Percentiles rank a stretch among this genome's conserved stretches.
phyloP scores from a whole-genome alignment of 2,888 invertebrate species.

The Lobophora halterata region DNA sequence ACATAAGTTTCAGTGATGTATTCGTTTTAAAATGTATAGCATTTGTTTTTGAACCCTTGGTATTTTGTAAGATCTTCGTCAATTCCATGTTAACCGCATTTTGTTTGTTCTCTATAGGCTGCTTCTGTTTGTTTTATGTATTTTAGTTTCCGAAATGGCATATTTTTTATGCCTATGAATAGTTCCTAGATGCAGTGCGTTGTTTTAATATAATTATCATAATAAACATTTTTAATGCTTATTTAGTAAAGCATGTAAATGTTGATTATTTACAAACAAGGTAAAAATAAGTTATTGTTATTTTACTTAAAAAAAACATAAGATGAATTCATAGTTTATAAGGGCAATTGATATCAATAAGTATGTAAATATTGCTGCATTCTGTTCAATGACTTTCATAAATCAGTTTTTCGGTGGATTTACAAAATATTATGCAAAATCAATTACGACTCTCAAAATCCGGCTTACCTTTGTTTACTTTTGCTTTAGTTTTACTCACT shows the following conservation, averaged over 20 bases:
- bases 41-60: slow-evolving; percentile 10
- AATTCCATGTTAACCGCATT: slow-evolving; percentile 7
- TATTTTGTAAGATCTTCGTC: slow-evolving; percentile 1
- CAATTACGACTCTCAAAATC: background rate
- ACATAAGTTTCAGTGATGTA: slow-evolving; percentile 15
- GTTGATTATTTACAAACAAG: too few species aligned
- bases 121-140: slow-evolving; percentile 1
- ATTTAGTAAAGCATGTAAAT: slow-evolving; percentile 13
- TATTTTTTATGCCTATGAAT: slow-evolving; percentile 16
- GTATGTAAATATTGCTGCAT: too few species aligned
- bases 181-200: slow-evolving; percentile 24
- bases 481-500: background rate
- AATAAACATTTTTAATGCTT: slow-evolving; percentile 5
- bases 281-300: too few species aligned
- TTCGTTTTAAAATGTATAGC: slow-evolving; percentile 7
- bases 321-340: too few species aligned
- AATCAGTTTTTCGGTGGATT: too few species aligned
- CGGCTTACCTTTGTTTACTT: too few species aligned
- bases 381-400: too few species aligned
- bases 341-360: too few species aligned
- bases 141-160: slow-evolving; percentile 16
- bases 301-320: too few species aligned
- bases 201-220: slow-evolving; percentile 17
- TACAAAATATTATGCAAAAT: background rate
- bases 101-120: slow-evolving; percentile 1